Percentiles rank a stretch among this genome's conserved stretches.
phyloP scores from a whole-genome alignment of 2,113 vertebrate genomes.

The Sceloporus undulatus region DNA sequence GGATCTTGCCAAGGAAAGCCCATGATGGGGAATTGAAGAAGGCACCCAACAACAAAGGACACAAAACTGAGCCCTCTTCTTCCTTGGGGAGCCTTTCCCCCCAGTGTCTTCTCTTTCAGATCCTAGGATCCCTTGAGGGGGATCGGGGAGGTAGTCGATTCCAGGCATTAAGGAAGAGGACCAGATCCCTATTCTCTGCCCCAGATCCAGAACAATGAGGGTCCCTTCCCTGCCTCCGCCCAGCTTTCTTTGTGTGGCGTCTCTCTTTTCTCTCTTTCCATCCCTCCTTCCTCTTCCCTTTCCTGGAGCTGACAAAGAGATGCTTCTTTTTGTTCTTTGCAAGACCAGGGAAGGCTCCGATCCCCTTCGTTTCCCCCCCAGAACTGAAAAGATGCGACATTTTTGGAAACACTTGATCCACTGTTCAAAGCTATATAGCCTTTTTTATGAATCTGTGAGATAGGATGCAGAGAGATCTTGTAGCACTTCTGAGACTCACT shows the following conservation, averaged over 20 bases:
- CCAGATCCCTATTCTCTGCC: background rate
- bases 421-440: background rate
- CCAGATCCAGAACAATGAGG: background rate
- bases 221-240: background rate
- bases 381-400: background rate
- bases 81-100: too few relatives aligned
- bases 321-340: too few relatives aligned
- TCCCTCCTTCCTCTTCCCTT: background rate
- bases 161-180: too few relatives aligned
- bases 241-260: background rate
- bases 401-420: background rate
- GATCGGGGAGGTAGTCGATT: too few relatives aligned
- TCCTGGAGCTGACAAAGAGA: slow-evolving; percentile 27
- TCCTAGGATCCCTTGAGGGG: too few relatives aligned
- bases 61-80: too few relatives aligned
- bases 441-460: too few relatives aligned
- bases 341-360: background rate
- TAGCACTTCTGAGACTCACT: too few relatives aligned
- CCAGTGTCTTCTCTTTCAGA: background rate
- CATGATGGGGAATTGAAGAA: too few relatives aligned
- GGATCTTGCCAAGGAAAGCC: too few relatives aligned
- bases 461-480: too few relatives aligned
- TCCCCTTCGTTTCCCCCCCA: slow-evolving; percentile 6
- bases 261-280: background rate
- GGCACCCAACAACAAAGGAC: too few relatives aligned